phyloP scores from a whole-genome alignment of 2,888 invertebrate genomes.

The Drosophila austrosaltans region DNA sequence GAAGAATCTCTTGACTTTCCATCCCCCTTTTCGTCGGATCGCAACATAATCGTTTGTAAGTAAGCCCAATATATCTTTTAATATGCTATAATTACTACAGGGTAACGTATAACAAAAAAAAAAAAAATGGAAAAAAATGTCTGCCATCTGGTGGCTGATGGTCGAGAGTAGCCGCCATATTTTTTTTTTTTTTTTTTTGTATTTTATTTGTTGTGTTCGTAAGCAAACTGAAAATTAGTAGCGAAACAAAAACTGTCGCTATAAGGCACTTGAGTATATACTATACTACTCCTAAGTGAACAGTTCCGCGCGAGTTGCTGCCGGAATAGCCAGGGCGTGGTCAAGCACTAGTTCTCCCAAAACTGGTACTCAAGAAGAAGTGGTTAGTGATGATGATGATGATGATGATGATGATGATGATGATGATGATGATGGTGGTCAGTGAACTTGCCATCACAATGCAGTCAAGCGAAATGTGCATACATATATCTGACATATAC shows the following conservation, averaged over 20 bases:
- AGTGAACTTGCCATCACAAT: conserved; percentile 38
- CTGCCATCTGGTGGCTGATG: conserved; percentile 62
- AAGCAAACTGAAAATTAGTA: conserved; percentile 68
- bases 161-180: conserved; percentile 50
- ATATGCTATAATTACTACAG: neutral
- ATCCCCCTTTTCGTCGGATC: no score
- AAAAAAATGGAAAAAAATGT: conserved; percentile 53
- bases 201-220: conserved; percentile 15
- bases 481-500: neutral
- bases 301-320: conserved; percentile 35
- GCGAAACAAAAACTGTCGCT: conserved; percentile 54
- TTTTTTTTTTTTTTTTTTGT: neutral
- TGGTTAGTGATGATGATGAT: conserved; percentile 12
- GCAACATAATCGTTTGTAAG: neutral
- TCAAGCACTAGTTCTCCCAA: conserved; percentile 36
- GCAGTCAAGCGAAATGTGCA: conserved; percentile 14
- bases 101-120: conserved; percentile 26
- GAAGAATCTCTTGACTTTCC: no score
- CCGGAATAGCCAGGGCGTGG: conserved; percentile 56
- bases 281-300: conserved; percentile 24
- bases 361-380: conserved; percentile 20
- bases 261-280: conserved; percentile 40
- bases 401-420: conserved; percentile 3
- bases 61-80: conserved; percentile 4
- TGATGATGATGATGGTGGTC: conserved; percentile 32